phyloP scores from a whole-genome alignment of 2,888 invertebrate genomes.

The Busseola fusca region DNA sequence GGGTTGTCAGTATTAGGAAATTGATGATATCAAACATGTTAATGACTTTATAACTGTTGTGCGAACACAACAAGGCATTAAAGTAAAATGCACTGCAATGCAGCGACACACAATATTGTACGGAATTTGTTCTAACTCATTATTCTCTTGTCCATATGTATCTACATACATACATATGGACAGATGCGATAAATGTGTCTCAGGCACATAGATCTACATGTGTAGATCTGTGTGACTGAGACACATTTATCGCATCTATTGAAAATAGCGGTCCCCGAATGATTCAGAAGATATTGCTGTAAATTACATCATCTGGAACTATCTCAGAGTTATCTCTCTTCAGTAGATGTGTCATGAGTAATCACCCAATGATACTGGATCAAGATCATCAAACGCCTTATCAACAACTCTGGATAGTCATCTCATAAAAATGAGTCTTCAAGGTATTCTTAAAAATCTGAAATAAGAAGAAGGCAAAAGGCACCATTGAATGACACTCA shows the following conservation, averaged over 20 bases:
- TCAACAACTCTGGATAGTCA: not conserved
- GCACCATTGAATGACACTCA: not conserved
- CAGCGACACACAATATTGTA: not conserved
- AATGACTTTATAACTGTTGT: not conserved
- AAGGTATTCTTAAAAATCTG: not conserved
- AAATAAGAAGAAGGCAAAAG: not conserved
- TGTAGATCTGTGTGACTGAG: not conserved
- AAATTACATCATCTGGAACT: not conserved
- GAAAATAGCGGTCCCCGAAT: not conserved
- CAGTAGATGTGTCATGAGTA: not conserved
- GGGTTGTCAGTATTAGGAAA: conserved; percentile 44
- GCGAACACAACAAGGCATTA: not conserved
- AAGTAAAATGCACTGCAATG: not conserved
- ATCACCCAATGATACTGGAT: not conserved
- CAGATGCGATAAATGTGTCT: no score
- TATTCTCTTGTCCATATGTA: not conserved
- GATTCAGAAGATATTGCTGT: not conserved
- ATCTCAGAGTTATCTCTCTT: not conserved
- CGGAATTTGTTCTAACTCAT: not conserved
- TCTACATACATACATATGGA: no score
- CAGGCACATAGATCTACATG: no score
- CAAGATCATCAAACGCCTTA: not conserved
- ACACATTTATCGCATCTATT: not conserved
- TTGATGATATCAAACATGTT: not conserved
- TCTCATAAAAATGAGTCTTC: not conserved